A percentile compares a stretch with the other conserved stretches of the same genome.
Evolutionary conservation across 2,888 invertebrate species (phyloP).

Genomic region (Bellardia bayeri): DNA sequence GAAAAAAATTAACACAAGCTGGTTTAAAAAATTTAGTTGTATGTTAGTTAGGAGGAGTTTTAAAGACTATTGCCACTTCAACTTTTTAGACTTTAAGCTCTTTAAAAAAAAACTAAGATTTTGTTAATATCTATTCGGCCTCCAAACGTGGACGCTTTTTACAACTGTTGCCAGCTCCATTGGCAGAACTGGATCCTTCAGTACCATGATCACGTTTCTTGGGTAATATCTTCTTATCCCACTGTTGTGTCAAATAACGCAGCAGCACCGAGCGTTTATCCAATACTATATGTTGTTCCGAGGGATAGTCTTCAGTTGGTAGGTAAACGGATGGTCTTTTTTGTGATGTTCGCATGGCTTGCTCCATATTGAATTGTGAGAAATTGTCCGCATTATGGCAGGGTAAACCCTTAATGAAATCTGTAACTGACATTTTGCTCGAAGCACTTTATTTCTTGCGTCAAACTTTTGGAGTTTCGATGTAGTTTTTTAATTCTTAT

Average conservation of each 20-base stretch:
- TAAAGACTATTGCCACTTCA: slow-evolving; percentile 28
- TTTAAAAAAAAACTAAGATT: slow-evolving; percentile 10
- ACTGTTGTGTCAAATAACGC: slow-evolving; percentile 96
- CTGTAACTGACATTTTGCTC: slow-evolving; percentile 89
- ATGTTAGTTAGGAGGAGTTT: slow-evolving; percentile 17
- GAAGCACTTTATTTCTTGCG: not conserved
- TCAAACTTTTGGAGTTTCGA: slow-evolving; percentile 3
- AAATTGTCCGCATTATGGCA: slow-evolving; percentile 96
- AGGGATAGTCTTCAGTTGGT: slow-evolving; percentile 95
- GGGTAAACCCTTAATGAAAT: slow-evolving; percentile 96
- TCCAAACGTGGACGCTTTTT: slow-evolving; percentile 83
- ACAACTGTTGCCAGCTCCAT: slow-evolving; percentile 77
- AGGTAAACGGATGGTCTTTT: slow-evolving; percentile 96
- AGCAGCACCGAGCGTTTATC: slow-evolving; percentile 97
- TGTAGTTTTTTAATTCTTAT: not conserved
- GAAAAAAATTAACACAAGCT: slow-evolving; percentile 24
- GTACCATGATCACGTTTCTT: slow-evolving; percentile 81
- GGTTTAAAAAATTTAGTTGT: slow-evolving; percentile 12
- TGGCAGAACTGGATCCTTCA: slow-evolving; percentile 73
- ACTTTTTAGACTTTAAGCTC: slow-evolving; percentile 56
- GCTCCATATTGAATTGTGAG: slow-evolving; percentile 94
- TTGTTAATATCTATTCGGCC: slow-evolving; percentile 78
- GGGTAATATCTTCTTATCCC: slow-evolving; percentile 92
- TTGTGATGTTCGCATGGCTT: slow-evolving; percentile 91
- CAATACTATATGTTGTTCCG: slow-evolving; percentile 98